Evolutionary conservation across 92 coral and sea anemone genomes (phyloP).

Genomic region (Galaxea fascicularis): DNA sequence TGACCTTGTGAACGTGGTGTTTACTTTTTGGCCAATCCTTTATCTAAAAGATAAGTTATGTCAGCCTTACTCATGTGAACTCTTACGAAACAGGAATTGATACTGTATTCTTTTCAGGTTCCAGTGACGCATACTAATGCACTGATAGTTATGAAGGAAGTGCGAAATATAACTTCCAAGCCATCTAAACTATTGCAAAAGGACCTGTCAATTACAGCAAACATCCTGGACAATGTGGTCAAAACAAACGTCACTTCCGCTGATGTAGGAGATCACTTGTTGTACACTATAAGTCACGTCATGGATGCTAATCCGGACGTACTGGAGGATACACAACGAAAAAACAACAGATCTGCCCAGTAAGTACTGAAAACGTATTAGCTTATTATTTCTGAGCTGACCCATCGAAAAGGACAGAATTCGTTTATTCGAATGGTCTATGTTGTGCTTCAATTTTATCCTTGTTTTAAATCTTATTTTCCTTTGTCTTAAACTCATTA

Average conservation of each 20-base stretch:
- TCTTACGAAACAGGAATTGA: not conserved
- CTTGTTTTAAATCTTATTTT: no score
- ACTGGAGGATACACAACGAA: conserved; percentile 70
- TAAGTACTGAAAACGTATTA: conserved; percentile 38
- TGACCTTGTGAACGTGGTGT: no score
- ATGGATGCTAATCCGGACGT: conserved; percentile 83
- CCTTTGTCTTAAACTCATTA: no score
- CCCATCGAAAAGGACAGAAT: not conserved
- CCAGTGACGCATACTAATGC: conserved; percentile 85
- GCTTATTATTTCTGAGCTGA: not conserved
- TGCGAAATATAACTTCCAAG: conserved; percentile 81
- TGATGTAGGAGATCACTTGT: conserved; percentile 85
- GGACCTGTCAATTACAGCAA: conserved; percentile 87
- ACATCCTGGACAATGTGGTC: conserved; percentile 85
- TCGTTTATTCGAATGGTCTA: no score
- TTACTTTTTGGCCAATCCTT: no score
- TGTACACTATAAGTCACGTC: conserved; percentile 92
- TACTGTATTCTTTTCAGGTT: conserved; percentile 57
- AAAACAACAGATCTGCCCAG: conserved; percentile 85
- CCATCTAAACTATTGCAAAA: conserved; percentile 67
- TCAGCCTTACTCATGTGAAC: not conserved
- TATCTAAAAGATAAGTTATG: no score
- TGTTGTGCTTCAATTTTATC: no score
- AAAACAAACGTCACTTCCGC: conserved; percentile 80
- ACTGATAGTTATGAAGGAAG: conserved; percentile 76